Evolutionary conservation across 1,140 invertebrate genomes (phyloP), one percentile per base, ranked within the genome.

Genomic region (Caenorhabditis briggsae): DNA sequence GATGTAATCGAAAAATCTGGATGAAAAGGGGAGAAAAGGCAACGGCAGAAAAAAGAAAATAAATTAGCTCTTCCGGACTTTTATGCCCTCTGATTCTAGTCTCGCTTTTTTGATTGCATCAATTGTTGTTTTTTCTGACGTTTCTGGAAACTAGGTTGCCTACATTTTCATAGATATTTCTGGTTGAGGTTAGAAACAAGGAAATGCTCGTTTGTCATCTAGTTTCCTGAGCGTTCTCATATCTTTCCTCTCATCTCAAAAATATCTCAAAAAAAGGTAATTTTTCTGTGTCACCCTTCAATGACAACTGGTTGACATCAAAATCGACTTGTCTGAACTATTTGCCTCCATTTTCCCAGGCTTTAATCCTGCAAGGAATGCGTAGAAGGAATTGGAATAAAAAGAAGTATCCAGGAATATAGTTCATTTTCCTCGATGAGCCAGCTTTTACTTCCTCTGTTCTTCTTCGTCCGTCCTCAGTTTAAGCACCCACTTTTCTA

Each of bases 61-160:
- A 78, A 78, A 78, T 78, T 78, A 78, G 70, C 70, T 78, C 70
- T 78, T 78, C 70, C 70, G 70, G 70, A 53, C 46, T 78, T 78
- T 78, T 78, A 78, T 78, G 70, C 23, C 46, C 43, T 46, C 64
- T 70, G 64, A 70, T 70, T 70, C 64, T 70, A 70, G 33, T 70
- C 16, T 23, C 23, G 12, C 23, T 78, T 46, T 1, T 78, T 78
- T 78, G 70, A 78, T 78, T 78, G 70, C 70, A 78, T 78, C 70
- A 78, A 78, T 78, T 78, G 70, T 78, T 48, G 46, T 53, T 78
- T 53, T 33, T 33, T 33, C 33, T 33, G 33, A 33, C 33, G 33
- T 33, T 33, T 33, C 33, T 33, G 33, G 3, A 33, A 33, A 33
- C 7, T n/a, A 16, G 18, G 12, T 58, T n/a, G n/a, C n/a, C n/a